Base-by-base conservation (phyloP, 1,140 invertebrate species). In the Babylonia areolata region DNA sequence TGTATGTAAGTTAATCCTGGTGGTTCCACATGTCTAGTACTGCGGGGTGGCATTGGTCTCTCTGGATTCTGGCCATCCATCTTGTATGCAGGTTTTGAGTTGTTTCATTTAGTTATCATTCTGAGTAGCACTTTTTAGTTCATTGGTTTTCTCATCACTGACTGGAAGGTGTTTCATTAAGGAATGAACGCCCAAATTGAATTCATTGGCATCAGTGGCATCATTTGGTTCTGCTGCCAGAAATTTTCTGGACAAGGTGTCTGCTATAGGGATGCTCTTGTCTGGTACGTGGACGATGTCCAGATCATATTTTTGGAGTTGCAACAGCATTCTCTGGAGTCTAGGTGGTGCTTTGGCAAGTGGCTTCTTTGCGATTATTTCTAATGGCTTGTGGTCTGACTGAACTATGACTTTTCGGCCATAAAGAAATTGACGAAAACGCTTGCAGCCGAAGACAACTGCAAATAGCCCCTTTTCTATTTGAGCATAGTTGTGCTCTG, bases 391-490 rank as follows among this genome's bases (percentile, higher is more conserved):
- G 64, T 91, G 93, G 85, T 94, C 92, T 17, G 91, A 91, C 46
- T 93, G 39, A 9, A 91, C 86, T 17, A 46, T 86, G 33, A 91
- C 37, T 64, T 78, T 39, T 31, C 46, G 89, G 1, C 39, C 37
- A 93, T 88, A 94, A 5, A 95, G 78, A 88, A 95, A 96, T 64
- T 95, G 88, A 46, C 95, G 92, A 91, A 95, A 96, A 89, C 94
- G 94, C 75, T 93, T 91, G 23, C 95, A 92, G 5, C 93, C 94
- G 90, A 93, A 95, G 3, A 95, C 85, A 9, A 96, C 93, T 11
- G 94, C 94, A n/a, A 95, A 88, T 6, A 94, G 94, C 93, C 96
- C 95, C 90, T 93, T 83, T 89, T 95, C 95, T 3, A 95, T 93
- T 89, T 95, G 94, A n/a, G 92, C 93, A 86, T 95, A 95, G 46